Conservation (phyloP, 2,888 invertebrate species). For the Enoplolaimus lenunculus region DNA sequence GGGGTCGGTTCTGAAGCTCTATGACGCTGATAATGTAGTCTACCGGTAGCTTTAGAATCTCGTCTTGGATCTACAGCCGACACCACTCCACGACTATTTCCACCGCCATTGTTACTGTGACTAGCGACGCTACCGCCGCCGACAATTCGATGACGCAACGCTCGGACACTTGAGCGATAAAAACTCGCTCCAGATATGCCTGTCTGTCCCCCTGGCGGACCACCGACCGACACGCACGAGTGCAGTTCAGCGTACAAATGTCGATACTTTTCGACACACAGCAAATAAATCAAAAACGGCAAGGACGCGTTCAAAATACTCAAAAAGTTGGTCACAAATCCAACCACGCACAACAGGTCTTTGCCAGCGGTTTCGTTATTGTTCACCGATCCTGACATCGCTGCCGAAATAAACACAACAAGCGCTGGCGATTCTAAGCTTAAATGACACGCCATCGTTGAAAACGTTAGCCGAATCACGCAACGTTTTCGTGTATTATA, state of each 20-base stretch:
- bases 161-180: too few relatives aligned
- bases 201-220: too few relatives aligned
- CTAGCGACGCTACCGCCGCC: too few relatives aligned
- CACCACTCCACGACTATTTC: too few relatives aligned
- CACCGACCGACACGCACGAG: background rate
- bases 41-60: too few relatives aligned
- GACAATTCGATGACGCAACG: too few relatives aligned
- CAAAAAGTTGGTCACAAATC: slow-evolving; percentile 17
- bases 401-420: slow-evolving; percentile 2
- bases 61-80: too few relatives aligned
- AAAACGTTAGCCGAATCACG: slow-evolving; percentile 21
- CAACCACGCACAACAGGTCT: background rate
- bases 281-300: slow-evolving; percentile 22
- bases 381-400: background rate
- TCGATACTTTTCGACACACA: slow-evolving; percentile 18
- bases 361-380: background rate
- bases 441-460: slow-evolving; percentile 23
- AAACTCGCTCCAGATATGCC: too few relatives aligned
- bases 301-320: slow-evolving; percentile 15
- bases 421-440: slow-evolving; percentile 22
- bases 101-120: too few relatives aligned
- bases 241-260: background rate
- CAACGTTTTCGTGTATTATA: slow-evolving; percentile 20
- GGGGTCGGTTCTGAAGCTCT: too few relatives aligned
- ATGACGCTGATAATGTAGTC: too few relatives aligned